Evolutionary conservation across 2,113 vertebrate genomes (phyloP).

Genomic region (Lonchura striata): DNA sequence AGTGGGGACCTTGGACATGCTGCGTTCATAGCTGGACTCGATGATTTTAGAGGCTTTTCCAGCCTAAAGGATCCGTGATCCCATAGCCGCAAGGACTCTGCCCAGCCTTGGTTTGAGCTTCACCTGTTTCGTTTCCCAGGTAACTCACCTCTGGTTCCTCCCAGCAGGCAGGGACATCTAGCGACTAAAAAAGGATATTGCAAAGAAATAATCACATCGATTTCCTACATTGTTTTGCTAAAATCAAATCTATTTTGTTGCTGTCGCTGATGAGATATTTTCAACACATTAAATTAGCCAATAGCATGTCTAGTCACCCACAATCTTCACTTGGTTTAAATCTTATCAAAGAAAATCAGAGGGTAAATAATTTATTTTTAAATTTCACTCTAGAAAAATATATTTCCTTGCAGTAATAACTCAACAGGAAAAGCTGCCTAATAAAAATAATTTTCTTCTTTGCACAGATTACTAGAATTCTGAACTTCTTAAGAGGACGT

Average conservation of each 20-base stretch:
- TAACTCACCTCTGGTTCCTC: neutral
- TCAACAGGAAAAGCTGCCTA: neutral
- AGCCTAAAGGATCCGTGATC: neutral
- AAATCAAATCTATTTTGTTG: neutral
- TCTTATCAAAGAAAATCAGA: neutral
- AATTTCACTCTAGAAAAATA: neutral
- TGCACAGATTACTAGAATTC: neutral
- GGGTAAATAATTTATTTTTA: neutral
- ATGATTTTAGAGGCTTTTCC: neutral
- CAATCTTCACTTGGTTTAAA: neutral
- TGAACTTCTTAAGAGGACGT: neutral
- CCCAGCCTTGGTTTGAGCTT: neutral
- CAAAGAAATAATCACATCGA: neutral
- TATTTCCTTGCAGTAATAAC: neutral
- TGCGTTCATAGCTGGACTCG: neutral
- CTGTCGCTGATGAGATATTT: neutral
- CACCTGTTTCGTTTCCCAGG: neutral
- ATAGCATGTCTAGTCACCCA: neutral
- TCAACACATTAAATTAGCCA: neutral
- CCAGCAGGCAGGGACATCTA: constrained; percentile 58
- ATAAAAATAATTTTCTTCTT: neutral
- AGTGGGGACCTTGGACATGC: neutral
- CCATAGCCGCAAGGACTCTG: neutral
- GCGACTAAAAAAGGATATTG: neutral
- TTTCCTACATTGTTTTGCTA: neutral